Percentiles rank a stretch among this genome's conserved stretches.
Conservation (phyloP, 2,888 invertebrate genomes). For the Ormyrus rosae region DNA sequence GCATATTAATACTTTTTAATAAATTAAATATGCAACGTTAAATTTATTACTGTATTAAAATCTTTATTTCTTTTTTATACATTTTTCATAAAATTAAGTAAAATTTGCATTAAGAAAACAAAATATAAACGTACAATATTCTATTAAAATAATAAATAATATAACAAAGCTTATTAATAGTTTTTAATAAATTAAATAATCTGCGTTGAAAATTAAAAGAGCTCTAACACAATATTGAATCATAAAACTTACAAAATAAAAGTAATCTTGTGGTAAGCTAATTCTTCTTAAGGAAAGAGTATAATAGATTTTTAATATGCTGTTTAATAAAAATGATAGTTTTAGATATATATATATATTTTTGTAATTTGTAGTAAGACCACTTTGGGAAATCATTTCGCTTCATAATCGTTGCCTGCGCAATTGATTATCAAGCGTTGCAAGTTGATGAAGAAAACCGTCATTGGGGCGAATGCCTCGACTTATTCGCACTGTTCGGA, state of each 20-base stretch:
- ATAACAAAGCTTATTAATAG: conserved; percentile 36
- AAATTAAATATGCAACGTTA: no score
- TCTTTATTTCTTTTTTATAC: conserved; percentile 5
- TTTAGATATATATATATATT: conserved; percentile 7
- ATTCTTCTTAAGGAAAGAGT: conserved; percentile 18
- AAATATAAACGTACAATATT: conserved; percentile 15
- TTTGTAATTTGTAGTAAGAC: conserved; percentile 14
- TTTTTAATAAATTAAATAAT: conserved; percentile 32
- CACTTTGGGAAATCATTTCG: neutral
- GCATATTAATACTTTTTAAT: no score
- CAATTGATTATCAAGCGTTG: conserved; percentile 79
- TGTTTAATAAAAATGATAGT: neutral
- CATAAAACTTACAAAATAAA: conserved; percentile 11
- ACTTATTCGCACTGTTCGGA: conserved; percentile 82
- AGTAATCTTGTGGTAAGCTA: conserved; percentile 4
- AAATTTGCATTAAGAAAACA: neutral
- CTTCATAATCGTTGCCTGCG: conserved; percentile 65
- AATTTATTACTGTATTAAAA: neutral
- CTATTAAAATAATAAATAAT: conserved; percentile 17
- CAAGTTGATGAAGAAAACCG: conserved; percentile 87
- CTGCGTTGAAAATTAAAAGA: conserved; percentile 5
- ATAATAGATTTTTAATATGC: neutral
- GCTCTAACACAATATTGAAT: conserved; percentile 18
- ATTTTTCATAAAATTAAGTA: conserved; percentile 29
- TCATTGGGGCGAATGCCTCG: conserved; percentile 88